Evolutionary conservation across 2,888 invertebrate genomes (phyloP).

Genomic region (Oxytorus armatus): DNA sequence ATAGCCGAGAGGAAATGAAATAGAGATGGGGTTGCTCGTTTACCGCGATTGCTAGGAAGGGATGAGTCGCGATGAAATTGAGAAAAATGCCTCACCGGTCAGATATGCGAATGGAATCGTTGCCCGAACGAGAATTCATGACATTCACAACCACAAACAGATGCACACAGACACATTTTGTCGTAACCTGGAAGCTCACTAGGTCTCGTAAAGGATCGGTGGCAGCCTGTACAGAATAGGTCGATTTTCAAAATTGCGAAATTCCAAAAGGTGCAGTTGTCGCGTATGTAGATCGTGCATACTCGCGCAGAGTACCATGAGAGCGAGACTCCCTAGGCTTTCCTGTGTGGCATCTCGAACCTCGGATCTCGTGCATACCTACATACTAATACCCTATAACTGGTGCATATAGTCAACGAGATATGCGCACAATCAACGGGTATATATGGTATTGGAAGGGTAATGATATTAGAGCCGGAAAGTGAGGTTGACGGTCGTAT

Average conservation of each 20-base stretch:
- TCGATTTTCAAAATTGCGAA: conserved; percentile 35
- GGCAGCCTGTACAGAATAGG: background rate
- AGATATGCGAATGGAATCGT: conserved; percentile 12
- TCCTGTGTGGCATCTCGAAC: background rate
- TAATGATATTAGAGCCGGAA: conserved; percentile 4
- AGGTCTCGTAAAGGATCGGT: too few species aligned
- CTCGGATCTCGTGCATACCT: background rate
- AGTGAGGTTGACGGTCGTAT: background rate
- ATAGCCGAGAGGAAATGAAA: background rate
- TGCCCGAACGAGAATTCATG: conserved; percentile 4
- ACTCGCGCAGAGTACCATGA: background rate
- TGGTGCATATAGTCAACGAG: background rate
- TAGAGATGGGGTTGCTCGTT: background rate
- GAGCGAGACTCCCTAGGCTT: background rate
- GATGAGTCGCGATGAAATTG: background rate
- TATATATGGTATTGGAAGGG: conserved; percentile 1
- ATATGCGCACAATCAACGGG: conserved; percentile 3
- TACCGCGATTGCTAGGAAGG: background rate
- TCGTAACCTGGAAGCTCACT: background rate
- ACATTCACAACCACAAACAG: background rate
- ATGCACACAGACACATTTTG: background rate
- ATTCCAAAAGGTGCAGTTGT: conserved; percentile 22
- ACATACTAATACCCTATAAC: conserved; percentile 1
- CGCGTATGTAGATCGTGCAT: conserved; percentile 6
- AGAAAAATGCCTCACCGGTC: background rate